Base-by-base conservation (phyloP, 1,140 invertebrate genomes). In the Ostrea edulis region DNA sequence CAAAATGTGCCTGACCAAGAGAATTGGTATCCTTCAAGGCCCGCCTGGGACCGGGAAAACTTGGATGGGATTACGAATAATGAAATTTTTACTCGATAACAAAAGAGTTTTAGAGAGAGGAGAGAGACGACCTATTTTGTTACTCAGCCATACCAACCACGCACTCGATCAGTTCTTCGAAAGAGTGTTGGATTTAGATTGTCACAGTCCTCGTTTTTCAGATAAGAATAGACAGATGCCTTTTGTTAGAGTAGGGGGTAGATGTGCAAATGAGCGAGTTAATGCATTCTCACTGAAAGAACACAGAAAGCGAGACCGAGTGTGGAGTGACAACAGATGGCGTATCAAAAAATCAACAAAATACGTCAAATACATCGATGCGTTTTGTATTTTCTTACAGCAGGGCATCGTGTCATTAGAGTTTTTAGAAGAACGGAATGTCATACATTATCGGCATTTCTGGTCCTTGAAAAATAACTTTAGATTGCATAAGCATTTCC, bases 111-210 rank as follows among this genome's bases (percentile, higher is more conserved):
- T 62, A 17, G 8, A 44, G 29, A n/a, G 51, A 12, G 22, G 82
- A 22, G 84, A 82, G 5, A 29, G 82, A 7, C 84, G 85, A 2
- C 96, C 97, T 5, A 96, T 98, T 84, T 93, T 98, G 2, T 95
- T 98, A 12, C 96, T 98, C n/a, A 97, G 97, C 92, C 97, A 97
- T 89, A 98, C 97, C 0, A 98, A 98, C 93, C 97, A 98, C 93
- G 97, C 97, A 0, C 93, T 98, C 5, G 97, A 98, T 95, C 97
- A 98, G 92, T 98, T 98, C 95, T 94, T 98, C 14, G 96, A 97
- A 93, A 97, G 96, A 51, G 92, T 94, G 9, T 58, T 91, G 7
- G 55, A 65, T 81, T 51, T 52, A 25, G n/a, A 12, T 71, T 7
- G 20, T 44, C 82, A 17, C 4, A 17, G 2, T 35, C 14, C 12